Conservation (phyloP, 1,140 invertebrate species). For the Capitella teleta region DNA sequence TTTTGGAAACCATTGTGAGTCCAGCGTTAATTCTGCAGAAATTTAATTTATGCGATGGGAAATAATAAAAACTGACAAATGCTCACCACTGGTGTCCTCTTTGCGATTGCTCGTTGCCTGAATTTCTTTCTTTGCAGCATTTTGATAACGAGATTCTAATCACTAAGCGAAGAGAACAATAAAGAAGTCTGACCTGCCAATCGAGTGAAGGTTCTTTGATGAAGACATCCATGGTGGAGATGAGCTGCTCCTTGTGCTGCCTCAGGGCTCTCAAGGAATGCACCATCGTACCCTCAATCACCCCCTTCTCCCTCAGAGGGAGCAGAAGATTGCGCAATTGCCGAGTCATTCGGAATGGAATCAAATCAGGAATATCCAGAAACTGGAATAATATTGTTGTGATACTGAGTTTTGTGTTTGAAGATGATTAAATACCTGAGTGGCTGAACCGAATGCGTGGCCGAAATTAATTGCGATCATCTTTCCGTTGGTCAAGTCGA, state of each 20-base stretch:
- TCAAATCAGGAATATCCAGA: constrained; percentile 57
- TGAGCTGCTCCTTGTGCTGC: constrained; percentile 47
- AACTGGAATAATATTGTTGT: constrained; percentile 38
- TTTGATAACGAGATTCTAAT: background rate
- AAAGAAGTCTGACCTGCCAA: constrained; percentile 46
- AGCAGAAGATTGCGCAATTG: constrained; percentile 56
- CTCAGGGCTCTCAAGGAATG: constrained; percentile 50
- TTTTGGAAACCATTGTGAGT: constrained; percentile 48
- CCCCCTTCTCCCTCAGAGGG: constrained; percentile 53
- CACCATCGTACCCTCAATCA: constrained; percentile 55
- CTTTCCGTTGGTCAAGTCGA: constrained; percentile 51
- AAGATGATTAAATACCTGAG: constrained; percentile 36
- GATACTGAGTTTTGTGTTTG: too few species aligned
- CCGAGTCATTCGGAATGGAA: constrained; percentile 63
- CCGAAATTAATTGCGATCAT: constrained; percentile 69
- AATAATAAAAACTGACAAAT: background rate
- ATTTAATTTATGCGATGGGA: background rate
- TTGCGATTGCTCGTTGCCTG: background rate
- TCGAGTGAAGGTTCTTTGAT: constrained; percentile 60
- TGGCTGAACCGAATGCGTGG: constrained; percentile 57
- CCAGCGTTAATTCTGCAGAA: constrained; percentile 5
- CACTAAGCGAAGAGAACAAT: background rate
- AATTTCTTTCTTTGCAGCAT: background rate
- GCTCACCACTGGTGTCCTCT: background rate
- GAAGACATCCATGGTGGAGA: constrained; percentile 61